These are phyloP conservation scores for Leptothorax acervorum DNA, from an alignment of 2,888 invertebrate species.

Conservation along the genomic window DNA sequence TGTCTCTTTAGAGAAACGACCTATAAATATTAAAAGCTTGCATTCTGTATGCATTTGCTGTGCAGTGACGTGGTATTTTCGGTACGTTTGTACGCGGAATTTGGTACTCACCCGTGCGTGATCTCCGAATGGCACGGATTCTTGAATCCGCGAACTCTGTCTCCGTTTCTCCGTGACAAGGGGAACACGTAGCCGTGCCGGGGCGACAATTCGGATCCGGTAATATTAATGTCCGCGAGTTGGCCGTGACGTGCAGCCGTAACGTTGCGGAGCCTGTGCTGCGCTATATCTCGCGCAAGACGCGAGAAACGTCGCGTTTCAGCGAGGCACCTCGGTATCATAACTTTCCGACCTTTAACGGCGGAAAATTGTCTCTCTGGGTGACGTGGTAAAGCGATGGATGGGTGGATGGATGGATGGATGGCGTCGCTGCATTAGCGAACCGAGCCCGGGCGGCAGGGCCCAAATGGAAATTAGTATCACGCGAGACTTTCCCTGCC, in stretches of 20 bases:
- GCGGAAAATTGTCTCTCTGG: conserved; percentile 41
- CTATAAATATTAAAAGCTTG: conserved; percentile 21
- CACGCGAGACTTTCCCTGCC: conserved; percentile 54
- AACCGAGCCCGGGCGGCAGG: conserved; percentile 19
- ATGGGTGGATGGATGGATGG: conserved; percentile 35
- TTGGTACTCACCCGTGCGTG: neutral
- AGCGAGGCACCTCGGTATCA: conserved; percentile 46
- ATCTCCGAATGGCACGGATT: neutral
- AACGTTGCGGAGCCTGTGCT: conserved; percentile 26
- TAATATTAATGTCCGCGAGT: conserved; percentile 49
- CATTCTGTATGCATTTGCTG: neutral
- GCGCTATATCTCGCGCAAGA: conserved; percentile 27
- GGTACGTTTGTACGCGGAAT: conserved; percentile 15
- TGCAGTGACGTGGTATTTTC: neutral
- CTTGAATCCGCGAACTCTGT: conserved; percentile 6
- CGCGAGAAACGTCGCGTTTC: conserved; percentile 52
- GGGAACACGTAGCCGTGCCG: conserved; percentile 12
- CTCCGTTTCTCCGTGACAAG: neutral
- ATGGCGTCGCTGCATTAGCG: conserved; percentile 57
- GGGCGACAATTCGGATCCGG: conserved; percentile 43
- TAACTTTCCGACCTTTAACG: conserved; percentile 63
- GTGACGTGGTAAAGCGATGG: conserved; percentile 24
- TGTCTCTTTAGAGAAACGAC: neutral
- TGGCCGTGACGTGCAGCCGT: conserved; percentile 28
- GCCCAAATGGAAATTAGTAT: conserved; percentile 69